These are phyloP conservation scores for Oscheius sp. DNA, from an alignment of 1,140 invertebrate genomes.

Conservation along the genomic window DNA sequence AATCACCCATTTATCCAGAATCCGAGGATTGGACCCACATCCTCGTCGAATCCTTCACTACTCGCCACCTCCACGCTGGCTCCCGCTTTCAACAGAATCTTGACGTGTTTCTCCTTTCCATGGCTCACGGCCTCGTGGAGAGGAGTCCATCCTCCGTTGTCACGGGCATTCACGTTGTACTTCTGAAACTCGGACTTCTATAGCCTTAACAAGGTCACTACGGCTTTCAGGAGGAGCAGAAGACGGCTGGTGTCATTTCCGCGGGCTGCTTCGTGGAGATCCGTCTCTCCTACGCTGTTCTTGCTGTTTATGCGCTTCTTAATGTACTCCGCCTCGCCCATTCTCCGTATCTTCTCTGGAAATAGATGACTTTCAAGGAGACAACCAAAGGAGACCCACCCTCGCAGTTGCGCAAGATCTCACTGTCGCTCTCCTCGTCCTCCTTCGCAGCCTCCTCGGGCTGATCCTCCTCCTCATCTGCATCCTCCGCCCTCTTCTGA, in stretches of 20 bases:
- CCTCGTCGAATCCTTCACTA: not conserved
- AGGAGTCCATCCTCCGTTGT: conserved; percentile 14
- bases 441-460: not conserved
- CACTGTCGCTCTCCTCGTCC: not conserved
- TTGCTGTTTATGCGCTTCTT: not conserved
- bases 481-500: not conserved
- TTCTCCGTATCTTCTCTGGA: not conserved
- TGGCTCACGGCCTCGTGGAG: not conserved
- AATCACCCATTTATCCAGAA: not conserved
- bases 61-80: not conserved
- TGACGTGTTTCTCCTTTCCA: not conserved
- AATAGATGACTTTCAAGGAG: not conserved
- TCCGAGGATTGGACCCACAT: not conserved
- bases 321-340: not conserved
- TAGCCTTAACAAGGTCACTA: not conserved
- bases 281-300: not conserved
- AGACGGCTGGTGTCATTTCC: not conserved
- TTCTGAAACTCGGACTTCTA: not conserved
- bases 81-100: not conserved
- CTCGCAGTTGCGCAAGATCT: not conserved
- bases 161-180: conserved; percentile 4
- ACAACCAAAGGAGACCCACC: not conserved
- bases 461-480: not conserved
- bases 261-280: not conserved
- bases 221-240: not conserved